Evolutionary conservation across 2,888 invertebrate genomes (phyloP).

Genomic region (Desoria tigrina): DNA sequence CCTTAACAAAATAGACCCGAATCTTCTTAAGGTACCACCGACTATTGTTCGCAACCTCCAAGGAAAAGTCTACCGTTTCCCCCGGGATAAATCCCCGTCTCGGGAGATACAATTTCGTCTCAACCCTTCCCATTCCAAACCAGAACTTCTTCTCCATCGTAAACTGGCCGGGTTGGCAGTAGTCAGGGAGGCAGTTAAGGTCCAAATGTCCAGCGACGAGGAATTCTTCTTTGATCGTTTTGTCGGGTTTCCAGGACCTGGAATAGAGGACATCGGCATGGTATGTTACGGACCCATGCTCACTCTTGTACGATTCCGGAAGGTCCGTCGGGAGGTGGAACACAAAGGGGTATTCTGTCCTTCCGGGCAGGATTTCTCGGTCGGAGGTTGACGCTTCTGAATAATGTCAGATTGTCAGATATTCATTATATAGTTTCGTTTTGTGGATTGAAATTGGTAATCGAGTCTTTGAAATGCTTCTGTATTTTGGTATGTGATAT

Average conservation of each 20-base stretch:
- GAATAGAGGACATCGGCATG: slow-evolving; percentile 32
- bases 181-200: slow-evolving; percentile 25
- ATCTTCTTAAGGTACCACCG: slow-evolving; percentile 36
- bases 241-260: slow-evolving; percentile 36
- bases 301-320: slow-evolving; percentile 29
- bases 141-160: slow-evolving; percentile 34
- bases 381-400: slow-evolving; percentile 1
- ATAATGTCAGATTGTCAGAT: too few species aligned
- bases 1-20: slow-evolving; percentile 32
- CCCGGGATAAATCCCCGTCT: slow-evolving; percentile 32
- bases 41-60: slow-evolving; percentile 36
- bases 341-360: slow-evolving; percentile 34
- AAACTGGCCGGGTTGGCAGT: slow-evolving; percentile 32
- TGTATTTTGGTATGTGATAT: too few species aligned
- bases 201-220: slow-evolving; percentile 31
- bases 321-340: slow-evolving; percentile 36
- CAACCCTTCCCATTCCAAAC: slow-evolving; percentile 34
- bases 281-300: slow-evolving; percentile 34
- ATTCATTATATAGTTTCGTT: too few species aligned
- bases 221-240: slow-evolving; percentile 25
- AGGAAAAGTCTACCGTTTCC: slow-evolving; percentile 31
- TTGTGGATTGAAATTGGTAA: background rate
- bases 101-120: slow-evolving; percentile 25
- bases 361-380: slow-evolving; percentile 32
- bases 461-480: too few species aligned